Percentiles rank a stretch among this genome's conserved stretches.
Conservation (phyloP, 1,140 invertebrate genomes). For the Lysiphlebus fabarum region DNA sequence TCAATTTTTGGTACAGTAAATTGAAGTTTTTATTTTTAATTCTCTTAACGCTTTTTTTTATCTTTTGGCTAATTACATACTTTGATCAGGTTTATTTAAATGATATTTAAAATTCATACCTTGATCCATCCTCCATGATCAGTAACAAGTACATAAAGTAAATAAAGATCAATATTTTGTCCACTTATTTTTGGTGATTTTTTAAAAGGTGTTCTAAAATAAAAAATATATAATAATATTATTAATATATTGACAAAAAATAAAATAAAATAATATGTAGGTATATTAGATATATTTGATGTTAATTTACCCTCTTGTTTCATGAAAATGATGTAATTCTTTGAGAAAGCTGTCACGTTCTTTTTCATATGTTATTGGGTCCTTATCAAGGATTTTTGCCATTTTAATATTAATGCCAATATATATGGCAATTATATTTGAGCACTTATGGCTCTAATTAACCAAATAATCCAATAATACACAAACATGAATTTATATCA, state of each 20-base stretch:
- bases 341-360: constrained; percentile 73
- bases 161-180: constrained; percentile 85
- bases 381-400: constrained; percentile 70
- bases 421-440: too few species aligned
- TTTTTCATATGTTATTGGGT: constrained; percentile 66
- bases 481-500: too few species aligned
- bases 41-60: too few species aligned
- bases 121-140: constrained; percentile 88
- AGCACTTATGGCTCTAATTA: too few species aligned
- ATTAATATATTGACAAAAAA: too few species aligned
- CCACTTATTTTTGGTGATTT: constrained; percentile 79
- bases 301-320: constrained; percentile 72
- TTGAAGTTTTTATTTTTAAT: too few species aligned
- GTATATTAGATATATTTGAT: too few species aligned
- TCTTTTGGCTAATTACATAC: too few species aligned
- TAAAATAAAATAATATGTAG: constrained; percentile 1
- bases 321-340: constrained; percentile 80
- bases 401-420: constrained; percentile 44
- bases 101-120: constrained; percentile 71
- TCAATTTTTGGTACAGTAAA: too few species aligned
- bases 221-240: constrained; percentile 28
- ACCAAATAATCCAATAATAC: too few species aligned
- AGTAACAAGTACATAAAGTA: constrained; percentile 86
- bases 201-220: constrained; percentile 72
- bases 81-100: too few species aligned